Evolutionary conservation across 2,888 invertebrate species (phyloP), one percentile per base, ranked within the genome.

Genomic region (Spodoptera littoralis): DNA sequence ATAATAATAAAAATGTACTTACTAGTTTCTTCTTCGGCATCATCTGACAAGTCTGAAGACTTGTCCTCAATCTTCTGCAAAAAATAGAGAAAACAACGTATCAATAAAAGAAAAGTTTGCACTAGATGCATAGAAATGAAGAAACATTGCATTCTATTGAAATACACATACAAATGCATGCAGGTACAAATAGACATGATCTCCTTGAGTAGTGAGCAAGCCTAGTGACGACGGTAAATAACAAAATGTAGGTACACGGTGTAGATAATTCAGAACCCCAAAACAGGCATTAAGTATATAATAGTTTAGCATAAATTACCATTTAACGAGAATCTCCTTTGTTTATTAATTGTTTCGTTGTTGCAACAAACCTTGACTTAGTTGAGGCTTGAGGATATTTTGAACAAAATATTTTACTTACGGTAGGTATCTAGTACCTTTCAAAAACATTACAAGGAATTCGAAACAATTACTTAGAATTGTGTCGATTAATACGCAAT

Each of bases 51-150:
- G 4, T 79, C 78, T 0, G 80, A 74, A 11, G 76, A 66, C 9
- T 55, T 67, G 13, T 80, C 79, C 45, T 75, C 82, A 3, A 80
- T 68, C 43, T 73, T 75, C 82, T 81, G 80, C 9, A 73, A 71
- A 54, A 36, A 36, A 36, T 22, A 36, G 1, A 24, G 41, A 41
- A 3, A 53, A 36, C 41, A 9, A 4, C 3, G 6, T 45, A 9
- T 47, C 22, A 50, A 27, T 50, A n/a, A 36, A 30, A 43, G 3
- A 8, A n/a, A 43, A 1, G 47, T 12, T 13, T 22, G 3, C 4
- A 30, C n/a, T 12, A 43, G 27, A 4, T 58, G 3, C 24, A 8
- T 6, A 41, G 46, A 0, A 41, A 47, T 24, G 2, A 13, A 12
- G 1, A 18, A 45, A 46, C 6, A 46, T 42, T 55, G 11, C 27